A percentile compares a stretch with the other conserved stretches of the same genome.
Conservation (phyloP, 1,140 invertebrate genomes). For the Lepidotrigona ventralis region DNA sequence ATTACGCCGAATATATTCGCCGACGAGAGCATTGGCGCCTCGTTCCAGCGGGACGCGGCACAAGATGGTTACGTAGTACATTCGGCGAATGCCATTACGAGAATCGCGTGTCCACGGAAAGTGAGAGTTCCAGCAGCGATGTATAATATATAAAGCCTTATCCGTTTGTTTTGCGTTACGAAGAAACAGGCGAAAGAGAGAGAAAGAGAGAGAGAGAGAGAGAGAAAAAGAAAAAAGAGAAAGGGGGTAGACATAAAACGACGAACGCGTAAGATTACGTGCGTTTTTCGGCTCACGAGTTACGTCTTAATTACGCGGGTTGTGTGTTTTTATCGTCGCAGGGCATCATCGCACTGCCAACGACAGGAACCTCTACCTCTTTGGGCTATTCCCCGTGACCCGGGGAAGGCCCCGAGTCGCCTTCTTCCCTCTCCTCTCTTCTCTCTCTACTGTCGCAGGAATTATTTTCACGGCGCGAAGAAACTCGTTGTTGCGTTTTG, state of each 20-base stretch:
- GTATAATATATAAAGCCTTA: background rate
- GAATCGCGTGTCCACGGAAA: slow-evolving; percentile 3
- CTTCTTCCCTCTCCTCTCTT: background rate
- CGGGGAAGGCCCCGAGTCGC: background rate
- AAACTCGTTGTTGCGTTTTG: background rate
- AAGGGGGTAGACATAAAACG: background rate
- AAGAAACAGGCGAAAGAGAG: background rate
- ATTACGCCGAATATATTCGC: too few species aligned
- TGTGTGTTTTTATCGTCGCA: slow-evolving; percentile 20
- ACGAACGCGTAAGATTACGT: background rate
- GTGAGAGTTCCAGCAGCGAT: slow-evolving; percentile 26
- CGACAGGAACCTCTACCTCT: slow-evolving; percentile 31
- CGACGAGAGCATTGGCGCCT: too few species aligned
- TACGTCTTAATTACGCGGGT: slow-evolving; percentile 37
- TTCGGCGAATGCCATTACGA: slow-evolving; percentile 33
- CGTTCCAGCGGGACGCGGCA: background rate
- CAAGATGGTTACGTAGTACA: background rate
- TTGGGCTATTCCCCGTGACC: slow-evolving; percentile 12
- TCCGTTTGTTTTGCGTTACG: background rate
- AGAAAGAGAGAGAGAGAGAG: background rate
- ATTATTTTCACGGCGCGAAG: background rate
- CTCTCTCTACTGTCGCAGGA: slow-evolving; percentile 6
- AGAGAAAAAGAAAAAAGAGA: background rate
- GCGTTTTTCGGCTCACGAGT: background rate
- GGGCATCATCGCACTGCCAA: slow-evolving; percentile 35